Base-by-base conservation (phyloP, 2,797 vertebrate species). In the Melanotaenia boesemani region DNA sequence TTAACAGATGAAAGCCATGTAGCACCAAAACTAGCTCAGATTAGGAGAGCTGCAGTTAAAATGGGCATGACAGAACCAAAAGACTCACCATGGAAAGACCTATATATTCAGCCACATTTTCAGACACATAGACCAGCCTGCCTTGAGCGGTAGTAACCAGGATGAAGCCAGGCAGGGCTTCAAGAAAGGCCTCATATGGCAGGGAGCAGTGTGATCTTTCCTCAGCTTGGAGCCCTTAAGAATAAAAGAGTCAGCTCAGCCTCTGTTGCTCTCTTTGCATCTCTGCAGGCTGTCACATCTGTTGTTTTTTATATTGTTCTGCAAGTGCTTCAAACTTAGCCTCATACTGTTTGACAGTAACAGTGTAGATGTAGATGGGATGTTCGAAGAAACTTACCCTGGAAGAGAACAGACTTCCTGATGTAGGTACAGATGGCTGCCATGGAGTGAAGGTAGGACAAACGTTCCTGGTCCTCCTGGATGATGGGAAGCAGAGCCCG, bases 371-470 rank as follows among this genome's bases (percentile, higher is more conserved):
- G 15, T 18, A 76, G 46, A 84, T 72, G 11, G 59, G 22, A 48
- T 6, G 36, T 58, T 85, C 12, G 72, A 63, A 77, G 37, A 36
- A 72, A 82, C 92, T 92, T 67, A 95, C 94, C 90, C 68, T 1
- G 70, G 63, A 93, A 81, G 67, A 93, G 78, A 20, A 93, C 79
- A 2, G 93, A 92, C 75, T 95, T 95, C 1, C 81, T 93, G 86
- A 97, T 92, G 82, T 72, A 93, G 59, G 95, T 91, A 83, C 94
- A 96, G 88, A 96, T 95, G 71, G 95, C 78, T 0, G 95, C 91
- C 96, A 97, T 97, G 83, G 95, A 95, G 91, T 95, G 96, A 36
- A 97, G 95, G 87, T 97, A 96, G 20, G 96, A 97, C 36, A 97
- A 95, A 0, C 94, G 94, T 70, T 96, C 95, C 75, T 94, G 95